Evolutionary conservation across 2,888 invertebrate genomes (phyloP).

Genomic region (Nesidiocoris tenuis): DNA sequence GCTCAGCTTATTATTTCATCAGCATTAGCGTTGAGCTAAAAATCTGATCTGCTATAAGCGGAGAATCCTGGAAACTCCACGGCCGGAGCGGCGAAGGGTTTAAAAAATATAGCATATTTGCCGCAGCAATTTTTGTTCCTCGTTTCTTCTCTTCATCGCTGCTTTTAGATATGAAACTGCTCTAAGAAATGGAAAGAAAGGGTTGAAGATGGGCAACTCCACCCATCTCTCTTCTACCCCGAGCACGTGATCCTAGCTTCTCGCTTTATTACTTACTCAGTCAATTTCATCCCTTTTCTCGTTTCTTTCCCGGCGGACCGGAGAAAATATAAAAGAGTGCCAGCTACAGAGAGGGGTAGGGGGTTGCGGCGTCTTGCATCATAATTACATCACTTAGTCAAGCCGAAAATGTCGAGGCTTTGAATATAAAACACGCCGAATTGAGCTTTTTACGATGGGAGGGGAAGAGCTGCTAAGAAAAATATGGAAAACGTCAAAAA

Average conservation of each 20-base stretch:
- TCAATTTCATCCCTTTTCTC: slow-evolving; percentile 26
- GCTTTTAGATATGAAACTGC: background rate
- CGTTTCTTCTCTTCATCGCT: background rate
- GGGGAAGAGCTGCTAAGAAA: background rate
- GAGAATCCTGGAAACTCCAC: too few relatives aligned
- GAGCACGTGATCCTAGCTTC: slow-evolving; percentile 14
- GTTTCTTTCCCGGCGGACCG: background rate
- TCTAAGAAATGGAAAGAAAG: background rate
- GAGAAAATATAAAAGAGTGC: background rate
- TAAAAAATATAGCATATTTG: background rate
- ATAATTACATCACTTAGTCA: slow-evolving; percentile 42
- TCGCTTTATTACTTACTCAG: slow-evolving; percentile 23
- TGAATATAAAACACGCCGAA: slow-evolving; percentile 32
- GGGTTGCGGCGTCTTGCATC: slow-evolving; percentile 18
- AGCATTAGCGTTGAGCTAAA: too few relatives aligned
- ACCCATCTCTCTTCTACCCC: background rate
- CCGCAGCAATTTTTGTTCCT: slow-evolving; percentile 5
- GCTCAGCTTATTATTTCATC: too few relatives aligned
- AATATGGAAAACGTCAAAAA: too few relatives aligned
- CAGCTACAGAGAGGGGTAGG: slow-evolving; percentile 15
- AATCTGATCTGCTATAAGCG: too few relatives aligned
- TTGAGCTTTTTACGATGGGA: slow-evolving; percentile 2
- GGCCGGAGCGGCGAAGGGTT: background rate
- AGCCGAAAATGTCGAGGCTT: slow-evolving; percentile 34
- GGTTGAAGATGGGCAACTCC: background rate